Base-by-base conservation (phyloP, 2,888 invertebrate genomes). In the Standfussiana lucernea region DNA sequence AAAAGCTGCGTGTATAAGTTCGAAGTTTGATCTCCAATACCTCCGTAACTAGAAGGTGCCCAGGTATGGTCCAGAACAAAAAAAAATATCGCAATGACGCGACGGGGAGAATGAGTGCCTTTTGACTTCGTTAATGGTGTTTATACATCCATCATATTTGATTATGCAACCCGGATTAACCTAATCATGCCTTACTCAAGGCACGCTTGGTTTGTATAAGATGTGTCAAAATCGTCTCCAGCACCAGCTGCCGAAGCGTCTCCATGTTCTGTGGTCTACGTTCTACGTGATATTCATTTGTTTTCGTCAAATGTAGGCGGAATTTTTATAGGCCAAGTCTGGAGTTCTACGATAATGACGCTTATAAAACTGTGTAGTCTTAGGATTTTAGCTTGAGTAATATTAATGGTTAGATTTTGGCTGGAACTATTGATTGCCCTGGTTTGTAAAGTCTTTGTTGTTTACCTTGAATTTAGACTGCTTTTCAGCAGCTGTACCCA, bases 211-310 rank as follows among this genome's bases (percentile, higher is more conserved):
- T 15, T 7, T 0, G 28, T 28, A 28, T 28, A 0, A 2, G 28
- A 56, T 28, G 0, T 2, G 32, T 59, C 32, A 32, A 59, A 1
- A 59, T 59, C 32, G 10, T 10, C 5, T 61, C 8, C 8, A 18
- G 15, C 15, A 40, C 0, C 2, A 2, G 1, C 5, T 35, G 8
- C 1, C 3, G 32, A 59, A 59, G 4, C 10, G 10, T 40, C 40
- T 28, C n/a, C 15, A 0, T 64, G 10, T 18, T 64, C 64, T 28
- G n/a, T 40, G n/a, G 15, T 64, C 40, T 40, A n/a, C 28, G 28
- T 28, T 40, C 66, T 45, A 50, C 35, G 35, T 28, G 35, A 35
- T 50, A 69, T 72, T 78, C 45, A 79, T 83, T 83, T 83, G 84
- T 78, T 83, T 81, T 69, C 42, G 68, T 78, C n/a, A 18, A 61